Evolutionary conservation across 2,113 vertebrate genomes (phyloP).

Genomic region (Pterocles orientalis): DNA sequence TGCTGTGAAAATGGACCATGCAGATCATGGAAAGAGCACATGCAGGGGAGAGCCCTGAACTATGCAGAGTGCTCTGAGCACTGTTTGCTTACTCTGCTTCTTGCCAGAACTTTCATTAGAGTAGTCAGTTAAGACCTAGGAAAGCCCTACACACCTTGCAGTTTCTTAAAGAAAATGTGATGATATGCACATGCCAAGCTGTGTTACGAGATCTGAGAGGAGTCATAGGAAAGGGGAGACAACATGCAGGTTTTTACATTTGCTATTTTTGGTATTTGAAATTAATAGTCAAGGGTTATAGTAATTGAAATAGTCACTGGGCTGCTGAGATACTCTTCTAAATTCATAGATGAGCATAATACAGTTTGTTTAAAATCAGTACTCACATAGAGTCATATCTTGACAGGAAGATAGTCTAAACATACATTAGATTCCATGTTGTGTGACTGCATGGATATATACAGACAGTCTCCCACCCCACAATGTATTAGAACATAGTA

Average conservation of each 20-base stretch:
- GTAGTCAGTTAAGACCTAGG: not conserved
- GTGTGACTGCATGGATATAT: not conserved
- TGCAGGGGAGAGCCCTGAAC: not conserved
- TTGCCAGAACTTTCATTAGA: not conserved
- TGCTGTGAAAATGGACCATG: not conserved
- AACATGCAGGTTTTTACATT: not conserved
- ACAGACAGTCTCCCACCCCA: fast-evolving
- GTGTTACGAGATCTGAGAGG: not conserved
- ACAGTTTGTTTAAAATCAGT: not conserved
- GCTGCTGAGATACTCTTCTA: not conserved
- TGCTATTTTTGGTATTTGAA: not conserved
- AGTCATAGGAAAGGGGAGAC: not conserved
- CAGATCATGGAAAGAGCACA: not conserved
- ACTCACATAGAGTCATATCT: not conserved
- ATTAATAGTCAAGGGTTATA: not conserved
- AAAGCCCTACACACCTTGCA: not conserved
- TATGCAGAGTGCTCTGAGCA: not conserved
- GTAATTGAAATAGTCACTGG: not conserved
- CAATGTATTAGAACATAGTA: not conserved
- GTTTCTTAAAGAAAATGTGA: not conserved
- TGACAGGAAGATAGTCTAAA: not conserved
- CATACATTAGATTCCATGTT: not conserved
- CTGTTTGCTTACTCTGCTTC: not conserved
- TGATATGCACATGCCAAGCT: not conserved
- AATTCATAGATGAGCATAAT: not conserved